A percentile compares a stretch with the other conserved stretches of the same genome.
Evolutionary conservation across 2,797 vertebrate species (phyloP).

Genomic region (Pteropus rufus): DNA sequence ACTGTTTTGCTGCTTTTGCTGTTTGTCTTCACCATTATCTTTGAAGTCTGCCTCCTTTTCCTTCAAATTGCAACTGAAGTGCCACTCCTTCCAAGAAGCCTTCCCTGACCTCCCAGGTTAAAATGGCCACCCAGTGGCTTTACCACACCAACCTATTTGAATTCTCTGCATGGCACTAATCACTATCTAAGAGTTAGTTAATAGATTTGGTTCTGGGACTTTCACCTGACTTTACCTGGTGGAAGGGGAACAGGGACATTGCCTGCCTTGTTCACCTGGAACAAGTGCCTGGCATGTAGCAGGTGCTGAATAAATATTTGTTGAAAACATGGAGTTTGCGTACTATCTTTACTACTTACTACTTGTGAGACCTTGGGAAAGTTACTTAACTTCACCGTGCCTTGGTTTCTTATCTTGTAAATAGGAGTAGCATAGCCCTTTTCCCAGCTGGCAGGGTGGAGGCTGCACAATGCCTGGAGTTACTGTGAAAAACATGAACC

Average conservation of each 20-base stretch:
- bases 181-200: not conserved
- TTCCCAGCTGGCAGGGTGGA: not conserved
- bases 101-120: not conserved
- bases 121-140: not conserved
- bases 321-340: not conserved
- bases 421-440: not conserved
- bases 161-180: not conserved
- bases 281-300: not conserved
- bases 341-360: not conserved
- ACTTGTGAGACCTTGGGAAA: not conserved
- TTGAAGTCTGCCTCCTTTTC: not conserved
- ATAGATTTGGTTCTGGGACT: not conserved
- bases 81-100: not conserved
- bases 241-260: not conserved
- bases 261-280: not conserved
- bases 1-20: not conserved
- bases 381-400: not conserved
- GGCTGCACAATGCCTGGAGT: not conserved
- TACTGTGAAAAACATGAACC: not conserved
- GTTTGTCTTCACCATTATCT: not conserved
- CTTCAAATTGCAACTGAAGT: not conserved
- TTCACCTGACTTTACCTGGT: not conserved
- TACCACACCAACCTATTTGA: not conserved
- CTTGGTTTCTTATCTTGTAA: not conserved
- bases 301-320: not conserved